Conservation (phyloP, 2,113 vertebrate genomes). For the Formicarius rufipectus region DNA sequence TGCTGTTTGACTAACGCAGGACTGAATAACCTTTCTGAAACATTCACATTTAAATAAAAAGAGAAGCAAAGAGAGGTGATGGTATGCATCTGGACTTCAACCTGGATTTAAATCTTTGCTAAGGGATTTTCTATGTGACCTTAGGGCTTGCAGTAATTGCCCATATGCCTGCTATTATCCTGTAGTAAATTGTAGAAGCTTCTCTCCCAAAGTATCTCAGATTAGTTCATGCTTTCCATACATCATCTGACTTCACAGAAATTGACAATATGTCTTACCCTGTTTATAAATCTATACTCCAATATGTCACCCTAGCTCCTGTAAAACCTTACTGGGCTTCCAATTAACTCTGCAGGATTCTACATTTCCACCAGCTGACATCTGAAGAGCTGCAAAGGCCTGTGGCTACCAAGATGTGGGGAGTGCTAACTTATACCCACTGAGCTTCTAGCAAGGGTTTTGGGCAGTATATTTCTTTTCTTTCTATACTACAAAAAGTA, state of each 20-base stretch:
- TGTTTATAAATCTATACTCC: background rate
- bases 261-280: background rate
- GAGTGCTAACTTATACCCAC: background rate
- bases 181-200: background rate
- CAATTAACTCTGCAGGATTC: background rate
- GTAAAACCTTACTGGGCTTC: background rate
- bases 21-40: background rate
- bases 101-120: background rate
- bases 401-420: background rate
- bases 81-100: background rate
- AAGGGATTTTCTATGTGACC: background rate
- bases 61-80: background rate
- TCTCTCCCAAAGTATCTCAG: background rate
- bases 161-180: background rate
- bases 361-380: background rate
- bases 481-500: too few species aligned
- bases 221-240: background rate
- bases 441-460: background rate
- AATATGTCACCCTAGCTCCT: background rate
- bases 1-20: background rate
- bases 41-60: background rate
- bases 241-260: background rate
- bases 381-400: background rate
- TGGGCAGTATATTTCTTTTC: accelerated
- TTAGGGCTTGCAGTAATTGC: background rate